Base-by-base conservation (phyloP, 2,888 invertebrate genomes). In the Carcina quercana region DNA sequence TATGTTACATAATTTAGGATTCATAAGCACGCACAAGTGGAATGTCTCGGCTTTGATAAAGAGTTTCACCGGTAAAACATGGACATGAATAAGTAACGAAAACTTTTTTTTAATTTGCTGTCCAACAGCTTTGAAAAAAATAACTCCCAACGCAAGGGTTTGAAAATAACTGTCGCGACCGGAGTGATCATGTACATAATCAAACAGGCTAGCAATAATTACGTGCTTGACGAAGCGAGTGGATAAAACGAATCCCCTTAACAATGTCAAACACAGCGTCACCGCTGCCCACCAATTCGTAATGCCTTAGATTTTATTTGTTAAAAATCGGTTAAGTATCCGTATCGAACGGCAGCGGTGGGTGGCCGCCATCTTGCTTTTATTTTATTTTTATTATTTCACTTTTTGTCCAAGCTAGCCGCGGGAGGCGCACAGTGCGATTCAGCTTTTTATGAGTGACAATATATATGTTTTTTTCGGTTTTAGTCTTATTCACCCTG, bases 271-370 rank as follows among this genome's bases (percentile, higher is more conserved):
- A 68, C 64, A 64, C 57, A 63, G 59, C 57, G 59, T 59, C 59
- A 61, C 61, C 67, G 58, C 62, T 57, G 65, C 59, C 59, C 65
- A 39, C 53, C 75, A 62, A 84, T 84, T 83, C 79, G 84, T 80
- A 72, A 84, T 79, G 83, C 72, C 73, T 79, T 79, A 79, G 76
- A 79, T 80, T 85, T 84, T 85, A 84, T 85, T 84, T 83, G 83
- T 80, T 76, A 74, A 75, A 82, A 82, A 84, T 85, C 84, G 78
- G 78, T 80, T 84, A 85, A 85, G 83, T 83, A 80, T 60, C 85
- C 85, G 83, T 84, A 78, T 71, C 85, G 78, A 76, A 78, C 70
- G 58, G 61, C 64, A 63, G 50, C 73, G 63, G 80, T 82, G 82
- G 83, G 83, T 84, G 83, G 83, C 79, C 82, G 73, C 66, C 73